Evolutionary conservation across 2,797 vertebrate species (phyloP).

Genomic region (Carcharodon carcharias): DNA sequence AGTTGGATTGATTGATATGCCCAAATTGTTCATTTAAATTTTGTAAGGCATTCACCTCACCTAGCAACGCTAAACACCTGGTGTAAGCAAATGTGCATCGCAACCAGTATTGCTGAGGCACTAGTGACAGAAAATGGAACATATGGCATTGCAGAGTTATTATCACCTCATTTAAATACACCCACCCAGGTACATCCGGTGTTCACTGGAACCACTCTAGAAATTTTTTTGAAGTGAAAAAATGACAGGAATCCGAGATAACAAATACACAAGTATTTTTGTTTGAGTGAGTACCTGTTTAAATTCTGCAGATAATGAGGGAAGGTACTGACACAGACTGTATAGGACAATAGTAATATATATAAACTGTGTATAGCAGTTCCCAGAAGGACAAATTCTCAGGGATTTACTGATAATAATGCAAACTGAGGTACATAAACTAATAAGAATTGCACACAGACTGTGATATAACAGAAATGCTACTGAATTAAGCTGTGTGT

Average conservation of each 20-base stretch:
- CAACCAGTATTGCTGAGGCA: background rate
- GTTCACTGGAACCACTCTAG: background rate
- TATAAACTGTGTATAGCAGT: background rate
- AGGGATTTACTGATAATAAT: background rate
- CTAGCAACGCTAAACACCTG: background rate
- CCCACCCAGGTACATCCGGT: background rate
- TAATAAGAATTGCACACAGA: background rate
- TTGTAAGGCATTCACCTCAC: background rate
- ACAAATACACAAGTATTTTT: background rate
- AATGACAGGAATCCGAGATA: background rate
- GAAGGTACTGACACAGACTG: background rate
- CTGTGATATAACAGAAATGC: background rate
- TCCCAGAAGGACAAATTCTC: background rate
- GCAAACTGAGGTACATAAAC: background rate
- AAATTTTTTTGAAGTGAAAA: background rate
- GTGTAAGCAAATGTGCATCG: background rate
- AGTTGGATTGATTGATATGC: background rate
- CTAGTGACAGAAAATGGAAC: background rate
- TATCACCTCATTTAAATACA: conserved; percentile 13
- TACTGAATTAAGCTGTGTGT: background rate
- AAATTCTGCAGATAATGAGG: background rate
- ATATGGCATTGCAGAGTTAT: background rate
- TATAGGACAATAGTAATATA: background rate
- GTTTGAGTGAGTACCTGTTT: background rate
- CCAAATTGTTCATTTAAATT: background rate